Evolutionary conservation across 2,888 invertebrate species (phyloP), one percentile per base, ranked within the genome.

Genomic region (Pyrrhia umbra): DNA sequence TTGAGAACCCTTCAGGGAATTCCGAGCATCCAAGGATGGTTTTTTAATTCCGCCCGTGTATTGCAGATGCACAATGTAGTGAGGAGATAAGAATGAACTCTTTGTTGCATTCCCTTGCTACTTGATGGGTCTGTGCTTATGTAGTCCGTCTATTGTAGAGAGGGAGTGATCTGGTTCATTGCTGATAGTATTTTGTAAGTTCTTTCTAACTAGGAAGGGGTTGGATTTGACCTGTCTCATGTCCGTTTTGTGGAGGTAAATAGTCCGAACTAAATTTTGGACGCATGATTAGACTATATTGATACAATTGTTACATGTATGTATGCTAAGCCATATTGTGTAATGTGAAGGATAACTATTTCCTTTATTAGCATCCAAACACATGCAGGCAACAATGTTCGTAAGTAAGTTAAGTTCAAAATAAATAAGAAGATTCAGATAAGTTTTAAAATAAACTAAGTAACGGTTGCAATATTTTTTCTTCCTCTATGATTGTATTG

Each of bases 31-130:
- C 82, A 81, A 80, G 85, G 83, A 85, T 84, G 83, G 84, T 87
- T 90, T 91, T 89, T 91, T 88, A 92, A 92, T 91, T 86, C 85
- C 82, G 75, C 80, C 73, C 79, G 75, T 80, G 74, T 80, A 87
- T 82, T 87, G 88, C 86, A 85, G 85, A 87, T 88, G 84, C 85
- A 89, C 89, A 88, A 86, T 87, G 80, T 85, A 84, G 70, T 75
- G 81, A 83, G 77, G 57, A 75, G 87, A 87, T 87, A 88, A 88
- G 85, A 88, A 89, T 85, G 84, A 75, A 80, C 75, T 80, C 80
- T 72, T 82, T 84, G 81, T 80, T 80, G 80, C 72, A 75, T 75
- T 80, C 80, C 77, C 79, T 80, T 57, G 67, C 58, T 70, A 64
- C 42, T 75, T 68, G 79, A 68, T 79, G 65, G 68, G 30, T 23